A percentile compares a stretch with the other conserved stretches of the same genome.
Conservation (phyloP, 2,113 vertebrate genomes). For the Ailuropoda melanoleuca region DNA sequence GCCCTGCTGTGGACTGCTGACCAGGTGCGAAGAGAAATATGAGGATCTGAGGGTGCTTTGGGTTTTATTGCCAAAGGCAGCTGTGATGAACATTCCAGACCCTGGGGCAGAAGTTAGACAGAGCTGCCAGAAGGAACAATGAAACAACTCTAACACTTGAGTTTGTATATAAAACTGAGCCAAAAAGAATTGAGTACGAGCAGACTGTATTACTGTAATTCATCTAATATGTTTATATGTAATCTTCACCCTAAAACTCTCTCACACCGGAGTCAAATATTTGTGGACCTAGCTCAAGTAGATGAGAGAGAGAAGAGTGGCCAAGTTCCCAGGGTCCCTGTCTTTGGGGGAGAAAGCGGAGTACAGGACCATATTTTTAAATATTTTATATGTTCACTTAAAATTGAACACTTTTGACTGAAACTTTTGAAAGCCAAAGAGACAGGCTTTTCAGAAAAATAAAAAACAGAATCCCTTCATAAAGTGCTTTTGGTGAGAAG, state of each 20-base stretch:
- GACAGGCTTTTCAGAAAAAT: not conserved
- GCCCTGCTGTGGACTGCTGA: not conserved
- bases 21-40: constrained; percentile 65
- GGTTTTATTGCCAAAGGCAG: constrained; percentile 70
- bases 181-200: constrained; percentile 63
- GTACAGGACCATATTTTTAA: not conserved
- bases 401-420: not conserved
- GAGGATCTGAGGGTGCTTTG: constrained; percentile 53
- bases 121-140: constrained; percentile 74
- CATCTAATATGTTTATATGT: constrained; percentile 67
- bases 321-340: not conserved
- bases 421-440: constrained; percentile 20
- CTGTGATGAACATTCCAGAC: constrained; percentile 73
- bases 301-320: not conserved
- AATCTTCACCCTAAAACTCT: constrained; percentile 61
- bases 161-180: constrained; percentile 72
- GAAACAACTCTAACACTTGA: constrained; percentile 61
- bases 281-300: not conserved
- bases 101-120: constrained; percentile 58
- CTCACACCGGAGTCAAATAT: constrained; percentile 54
- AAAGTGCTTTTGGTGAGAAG: not conserved
- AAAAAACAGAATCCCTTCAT: not conserved
- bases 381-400: not conserved
- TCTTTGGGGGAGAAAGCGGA: constrained; percentile 16
- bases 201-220: constrained; percentile 61